Percentiles rank a stretch among this genome's conserved stretches.
Conservation (phyloP, 1,140 invertebrate species). For the Temnothorax curvispinosus region DNA sequence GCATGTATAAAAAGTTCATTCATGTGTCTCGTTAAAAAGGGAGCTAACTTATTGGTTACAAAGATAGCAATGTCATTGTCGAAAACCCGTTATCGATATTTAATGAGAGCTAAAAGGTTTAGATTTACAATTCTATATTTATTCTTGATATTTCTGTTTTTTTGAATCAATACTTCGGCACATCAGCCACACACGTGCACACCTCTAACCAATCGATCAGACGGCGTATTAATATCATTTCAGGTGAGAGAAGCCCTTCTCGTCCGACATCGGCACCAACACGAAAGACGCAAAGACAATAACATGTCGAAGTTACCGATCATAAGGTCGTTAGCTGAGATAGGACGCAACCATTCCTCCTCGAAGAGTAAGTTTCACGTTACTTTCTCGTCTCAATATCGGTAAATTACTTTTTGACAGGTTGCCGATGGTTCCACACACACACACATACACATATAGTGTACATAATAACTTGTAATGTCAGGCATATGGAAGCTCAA, state of each 20-base stretch:
- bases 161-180: background rate
- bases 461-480: constrained; percentile 10
- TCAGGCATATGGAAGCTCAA: background rate
- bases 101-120: background rate
- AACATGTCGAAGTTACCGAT: constrained; percentile 95
- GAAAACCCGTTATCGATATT: background rate
- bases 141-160: constrained; percentile 22
- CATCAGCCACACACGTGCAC: background rate
- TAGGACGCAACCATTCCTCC: constrained; percentile 97
- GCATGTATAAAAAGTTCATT: background rate
- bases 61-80: background rate
- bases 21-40: background rate
- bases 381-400: background rate
- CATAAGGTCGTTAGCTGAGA: constrained; percentile 98
- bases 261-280: constrained; percentile 97
- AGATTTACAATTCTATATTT: background rate
- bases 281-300: constrained; percentile 93
- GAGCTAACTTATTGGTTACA: constrained; percentile 3
- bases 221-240: constrained; percentile 54
- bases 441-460: background rate
- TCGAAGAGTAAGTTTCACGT: constrained; percentile 94
- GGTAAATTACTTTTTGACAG: constrained; percentile 36
- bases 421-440: constrained; percentile 4
- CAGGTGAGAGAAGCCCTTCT: constrained; percentile 94
- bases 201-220: background rate